A percentile compares a stretch with the other conserved stretches of the same genome.
Conservation (phyloP, 2,888 invertebrate species). For the Ctena decussata region DNA sequence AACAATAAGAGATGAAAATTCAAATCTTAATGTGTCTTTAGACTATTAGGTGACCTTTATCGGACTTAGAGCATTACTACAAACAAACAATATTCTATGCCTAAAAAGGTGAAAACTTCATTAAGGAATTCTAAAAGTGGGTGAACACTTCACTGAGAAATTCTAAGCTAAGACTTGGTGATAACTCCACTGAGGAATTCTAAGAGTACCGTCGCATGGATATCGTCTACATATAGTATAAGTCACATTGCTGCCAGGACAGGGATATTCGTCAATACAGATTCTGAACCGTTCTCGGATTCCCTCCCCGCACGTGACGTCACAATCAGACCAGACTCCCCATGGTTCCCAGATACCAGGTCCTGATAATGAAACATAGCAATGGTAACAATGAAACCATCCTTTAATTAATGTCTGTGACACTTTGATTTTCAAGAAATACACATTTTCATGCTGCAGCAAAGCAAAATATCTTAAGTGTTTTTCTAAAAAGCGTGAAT, state of each 20-base stretch:
- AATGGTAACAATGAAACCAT: constrained; percentile 10
- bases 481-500: neutral
- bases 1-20: neutral
- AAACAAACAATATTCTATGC: neutral
- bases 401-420: neutral
- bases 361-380: constrained; percentile 52
- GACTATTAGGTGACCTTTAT: neutral
- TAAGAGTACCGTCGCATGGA: constrained; percentile 15
- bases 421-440: neutral
- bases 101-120: constrained; percentile 1
- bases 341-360: constrained; percentile 62
- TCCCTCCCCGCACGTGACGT: constrained; percentile 67
- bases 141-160: constrained; percentile 19
- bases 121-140: constrained; percentile 4
- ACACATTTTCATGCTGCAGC: neutral
- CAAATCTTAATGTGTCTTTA: neutral
- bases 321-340: constrained; percentile 63
- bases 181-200: constrained; percentile 14
- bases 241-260: constrained; percentile 42
- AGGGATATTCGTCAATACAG: constrained; percentile 41
- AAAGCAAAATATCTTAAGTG: too few species aligned
- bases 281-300: constrained; percentile 49
- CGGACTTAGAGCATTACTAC: neutral
- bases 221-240: constrained; percentile 33
- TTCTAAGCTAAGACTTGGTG: neutral